Evolutionary conservation across 2,888 invertebrate genomes (phyloP).

Genomic region (Candidula unifasciata): DNA sequence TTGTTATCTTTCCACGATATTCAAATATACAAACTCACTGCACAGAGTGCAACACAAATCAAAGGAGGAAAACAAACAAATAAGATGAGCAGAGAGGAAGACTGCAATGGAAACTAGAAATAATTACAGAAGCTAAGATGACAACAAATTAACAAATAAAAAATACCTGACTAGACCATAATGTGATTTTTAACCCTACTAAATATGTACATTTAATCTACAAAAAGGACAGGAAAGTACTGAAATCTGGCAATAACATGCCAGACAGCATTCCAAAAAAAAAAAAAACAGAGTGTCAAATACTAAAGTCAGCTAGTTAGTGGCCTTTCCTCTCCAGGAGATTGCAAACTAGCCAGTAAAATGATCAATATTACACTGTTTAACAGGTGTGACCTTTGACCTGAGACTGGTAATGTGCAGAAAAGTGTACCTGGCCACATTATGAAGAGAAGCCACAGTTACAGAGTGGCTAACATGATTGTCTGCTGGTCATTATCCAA

Average conservation of each 20-base stretch:
- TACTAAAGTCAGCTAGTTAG: neutral
- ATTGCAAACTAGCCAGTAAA: neutral
- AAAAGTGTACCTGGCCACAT: no score
- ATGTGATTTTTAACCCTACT: neutral
- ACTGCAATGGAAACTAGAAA: neutral
- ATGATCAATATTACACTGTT: no score
- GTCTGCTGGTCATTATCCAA: no score
- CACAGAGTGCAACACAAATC: neutral
- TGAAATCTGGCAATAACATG: neutral
- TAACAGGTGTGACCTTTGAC: no score
- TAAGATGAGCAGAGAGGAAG: neutral
- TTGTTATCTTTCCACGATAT: neutral
- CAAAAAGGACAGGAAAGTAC: neutral
- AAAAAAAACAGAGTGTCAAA: neutral
- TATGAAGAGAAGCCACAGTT: no score
- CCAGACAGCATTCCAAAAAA: neutral
- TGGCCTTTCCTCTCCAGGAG: neutral
- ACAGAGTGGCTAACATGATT: no score
- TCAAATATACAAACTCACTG: neutral
- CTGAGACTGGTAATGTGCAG: no score
- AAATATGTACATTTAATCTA: neutral
- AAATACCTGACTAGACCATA: conserved; percentile 11
- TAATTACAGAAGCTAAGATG: neutral
- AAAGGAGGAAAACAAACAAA: neutral
- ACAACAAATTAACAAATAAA: no score